Conservation (phyloP, 2,888 invertebrate genomes). For the Melolontha melolontha region DNA sequence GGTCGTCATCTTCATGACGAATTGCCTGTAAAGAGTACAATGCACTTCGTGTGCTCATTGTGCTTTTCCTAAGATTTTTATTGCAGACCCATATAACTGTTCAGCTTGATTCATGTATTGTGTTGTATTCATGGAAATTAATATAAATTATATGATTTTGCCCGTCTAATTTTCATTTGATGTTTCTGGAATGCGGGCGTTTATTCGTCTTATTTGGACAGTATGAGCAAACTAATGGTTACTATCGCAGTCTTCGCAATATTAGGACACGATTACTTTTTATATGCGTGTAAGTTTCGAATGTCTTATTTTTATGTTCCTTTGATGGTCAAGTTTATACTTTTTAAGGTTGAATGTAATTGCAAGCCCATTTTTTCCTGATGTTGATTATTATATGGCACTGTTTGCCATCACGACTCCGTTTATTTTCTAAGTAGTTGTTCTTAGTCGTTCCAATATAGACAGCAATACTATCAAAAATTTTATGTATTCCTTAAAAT, state of each 20-base stretch:
- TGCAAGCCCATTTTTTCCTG: no score
- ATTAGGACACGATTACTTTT: slow-evolving; percentile 30
- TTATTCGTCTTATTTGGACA: slow-evolving; percentile 24
- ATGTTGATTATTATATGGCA: no score
- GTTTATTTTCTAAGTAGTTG: no score
- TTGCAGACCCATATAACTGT: slow-evolving; percentile 16
- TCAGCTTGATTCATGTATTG: slow-evolving; percentile 23
- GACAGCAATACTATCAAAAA: no score
- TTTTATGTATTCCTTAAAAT: no score
- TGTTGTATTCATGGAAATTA: slow-evolving; percentile 26
- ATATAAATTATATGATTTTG: slow-evolving; percentile 29
- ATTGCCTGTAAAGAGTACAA: slow-evolving; percentile 43
- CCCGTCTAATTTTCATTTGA: slow-evolving; percentile 30
- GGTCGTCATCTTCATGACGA: slow-evolving; percentile 45
- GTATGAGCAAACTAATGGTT: slow-evolving; percentile 17
- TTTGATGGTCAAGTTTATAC: slow-evolving; percentile 9
- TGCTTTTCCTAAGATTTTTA: slow-evolving; percentile 24
- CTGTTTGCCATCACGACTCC: no score
- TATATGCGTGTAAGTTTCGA: slow-evolving; percentile 13
- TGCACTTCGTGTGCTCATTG: slow-evolving; percentile 44
- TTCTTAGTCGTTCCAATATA: no score
- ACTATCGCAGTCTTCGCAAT: slow-evolving; percentile 12
- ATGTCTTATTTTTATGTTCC: slow-evolving; percentile 8
- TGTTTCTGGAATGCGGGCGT: slow-evolving; percentile 8
- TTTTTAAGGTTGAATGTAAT: no score